Conservation (phyloP, 64 coral and sea anemone species). For the Pocillopora verrucosa region DNA sequence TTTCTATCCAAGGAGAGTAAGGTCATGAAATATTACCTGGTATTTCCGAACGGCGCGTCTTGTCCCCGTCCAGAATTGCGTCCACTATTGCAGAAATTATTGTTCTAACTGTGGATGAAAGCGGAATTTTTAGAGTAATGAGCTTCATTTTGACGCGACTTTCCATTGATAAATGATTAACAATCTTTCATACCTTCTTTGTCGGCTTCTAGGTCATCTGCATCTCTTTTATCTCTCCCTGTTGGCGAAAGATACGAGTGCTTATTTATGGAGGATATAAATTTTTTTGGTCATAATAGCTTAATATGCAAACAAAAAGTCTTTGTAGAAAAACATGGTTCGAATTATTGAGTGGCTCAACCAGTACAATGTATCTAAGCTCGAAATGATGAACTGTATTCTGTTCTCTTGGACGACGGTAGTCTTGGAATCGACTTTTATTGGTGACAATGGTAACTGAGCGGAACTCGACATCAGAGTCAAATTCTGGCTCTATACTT, state of each 20-base stretch:
- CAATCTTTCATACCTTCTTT: constrained; percentile 69
- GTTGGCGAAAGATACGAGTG: neutral
- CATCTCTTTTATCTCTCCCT: constrained; percentile 76
- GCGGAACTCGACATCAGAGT: no score
- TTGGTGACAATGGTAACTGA: no score
- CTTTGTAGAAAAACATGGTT: no score
- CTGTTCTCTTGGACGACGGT: no score
- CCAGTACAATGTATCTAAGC: no score
- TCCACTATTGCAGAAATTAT: constrained; percentile 96
- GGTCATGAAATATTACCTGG: constrained; percentile 58
- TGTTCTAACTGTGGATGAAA: constrained; percentile 71
- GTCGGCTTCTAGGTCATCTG: constrained; percentile 78
- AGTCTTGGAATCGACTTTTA: no score
- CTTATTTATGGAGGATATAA: neutral
- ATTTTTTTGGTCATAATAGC: neutral
- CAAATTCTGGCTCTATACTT: no score
- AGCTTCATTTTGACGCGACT: no score
- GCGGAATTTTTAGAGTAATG: neutral
- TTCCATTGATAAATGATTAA: neutral
- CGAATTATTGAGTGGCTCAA: no score
- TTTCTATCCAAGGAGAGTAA: no score
- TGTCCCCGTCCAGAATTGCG: constrained; percentile 90
- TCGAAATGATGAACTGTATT: no score
- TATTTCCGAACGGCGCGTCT: constrained; percentile 79
- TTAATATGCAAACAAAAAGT: neutral